Conservation (phyloP, 2,797 vertebrate genomes). For the Pteronotus mesoamericanus region DNA sequence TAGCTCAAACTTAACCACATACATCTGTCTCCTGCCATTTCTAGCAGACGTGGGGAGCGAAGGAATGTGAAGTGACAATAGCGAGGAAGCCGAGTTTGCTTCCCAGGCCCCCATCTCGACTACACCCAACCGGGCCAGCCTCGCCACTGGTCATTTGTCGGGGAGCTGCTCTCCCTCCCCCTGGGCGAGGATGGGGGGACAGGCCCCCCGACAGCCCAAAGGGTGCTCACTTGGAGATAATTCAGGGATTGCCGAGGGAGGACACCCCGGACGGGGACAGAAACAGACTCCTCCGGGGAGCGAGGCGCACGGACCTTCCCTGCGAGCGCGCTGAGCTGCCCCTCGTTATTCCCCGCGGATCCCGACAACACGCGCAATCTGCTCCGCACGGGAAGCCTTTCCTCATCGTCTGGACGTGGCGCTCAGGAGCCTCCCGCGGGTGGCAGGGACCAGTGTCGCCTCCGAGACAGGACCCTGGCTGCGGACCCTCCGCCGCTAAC, state of each 20-base stretch:
- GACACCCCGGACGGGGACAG: background rate
- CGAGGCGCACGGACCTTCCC: background rate
- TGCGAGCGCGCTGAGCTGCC: background rate
- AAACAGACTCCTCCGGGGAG: background rate
- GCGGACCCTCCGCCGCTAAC: background rate
- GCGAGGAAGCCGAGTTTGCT: background rate
- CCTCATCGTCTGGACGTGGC: background rate
- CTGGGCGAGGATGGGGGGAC: background rate
- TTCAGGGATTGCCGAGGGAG: background rate
- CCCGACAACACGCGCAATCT: background rate
- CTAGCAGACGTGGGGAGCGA: background rate
- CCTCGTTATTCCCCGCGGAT: background rate
- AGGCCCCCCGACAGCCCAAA: background rate
- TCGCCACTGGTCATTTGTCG: fast-evolving
- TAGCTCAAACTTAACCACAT: background rate
- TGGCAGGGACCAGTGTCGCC: background rate
- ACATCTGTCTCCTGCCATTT: background rate
- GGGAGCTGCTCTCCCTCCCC: background rate
- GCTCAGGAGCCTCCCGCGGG: background rate
- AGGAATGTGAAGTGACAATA: background rate
- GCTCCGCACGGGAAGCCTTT: background rate
- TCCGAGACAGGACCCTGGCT: background rate
- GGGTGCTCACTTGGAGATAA: background rate
- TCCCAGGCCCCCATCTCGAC: background rate
- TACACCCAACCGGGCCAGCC: background rate